Conservation (phyloP, 2,888 invertebrate genomes). For the Trichogramma evanescens region DNA sequence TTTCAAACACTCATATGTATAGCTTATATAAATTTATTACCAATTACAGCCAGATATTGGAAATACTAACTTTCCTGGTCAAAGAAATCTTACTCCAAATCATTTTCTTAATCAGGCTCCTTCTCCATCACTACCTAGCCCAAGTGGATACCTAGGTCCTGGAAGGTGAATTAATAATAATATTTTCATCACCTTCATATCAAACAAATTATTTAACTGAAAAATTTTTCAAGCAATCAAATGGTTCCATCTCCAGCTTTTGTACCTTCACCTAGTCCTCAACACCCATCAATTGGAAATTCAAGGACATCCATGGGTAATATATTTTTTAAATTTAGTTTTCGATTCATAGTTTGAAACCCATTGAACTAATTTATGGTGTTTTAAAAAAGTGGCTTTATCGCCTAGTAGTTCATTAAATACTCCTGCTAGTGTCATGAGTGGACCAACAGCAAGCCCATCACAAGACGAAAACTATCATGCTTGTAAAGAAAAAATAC, state of each 20-base stretch:
- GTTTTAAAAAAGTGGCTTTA: conserved; percentile 54
- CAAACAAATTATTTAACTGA: not conserved
- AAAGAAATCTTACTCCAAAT: conserved; percentile 63
- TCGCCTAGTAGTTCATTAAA: conserved; percentile 78
- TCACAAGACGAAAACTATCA: conserved; percentile 68
- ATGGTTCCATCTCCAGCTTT: conserved; percentile 67
- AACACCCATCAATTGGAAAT: conserved; percentile 55
- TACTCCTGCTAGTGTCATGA: conserved; percentile 57
- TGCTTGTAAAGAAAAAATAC: conserved; percentile 86
- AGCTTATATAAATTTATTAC: conserved; percentile 46
- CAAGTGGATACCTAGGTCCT: conserved; percentile 57
- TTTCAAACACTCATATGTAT: conserved; percentile 38
- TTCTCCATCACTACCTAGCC: conserved; percentile 69
- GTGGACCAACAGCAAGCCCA: conserved; percentile 56
- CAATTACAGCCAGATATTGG: conserved; percentile 44
- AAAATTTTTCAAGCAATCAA: conserved; percentile 43
- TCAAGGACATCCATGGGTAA: conserved; percentile 55
- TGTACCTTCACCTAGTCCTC: conserved; percentile 62
- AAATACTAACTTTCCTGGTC: conserved; percentile 47
- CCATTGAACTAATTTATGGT: conserved; percentile 1
- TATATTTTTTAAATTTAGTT: conserved; percentile 19
- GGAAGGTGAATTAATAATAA: conserved; percentile 8
- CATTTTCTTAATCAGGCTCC: conserved; percentile 76
- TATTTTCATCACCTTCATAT: not conserved
- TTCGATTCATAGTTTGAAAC: no score